Conservation (phyloP, 2,797 vertebrate species). For the Enteromius treurensis region DNA sequence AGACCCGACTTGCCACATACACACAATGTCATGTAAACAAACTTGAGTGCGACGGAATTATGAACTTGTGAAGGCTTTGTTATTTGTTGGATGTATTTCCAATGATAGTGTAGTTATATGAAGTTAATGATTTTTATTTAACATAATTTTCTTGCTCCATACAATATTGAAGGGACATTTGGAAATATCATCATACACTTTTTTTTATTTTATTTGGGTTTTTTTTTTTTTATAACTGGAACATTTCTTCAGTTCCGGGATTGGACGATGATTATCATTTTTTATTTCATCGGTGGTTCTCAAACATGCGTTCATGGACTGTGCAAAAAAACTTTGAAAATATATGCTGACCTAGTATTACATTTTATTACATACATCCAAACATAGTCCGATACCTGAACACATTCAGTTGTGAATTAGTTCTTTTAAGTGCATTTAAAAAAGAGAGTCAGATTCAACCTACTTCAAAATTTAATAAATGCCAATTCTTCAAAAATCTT, state of each 20-base stretch:
- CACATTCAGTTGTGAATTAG: background rate
- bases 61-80: background rate
- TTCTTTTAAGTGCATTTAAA: background rate
- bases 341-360: background rate
- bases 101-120: background rate
- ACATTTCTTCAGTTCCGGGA: background rate
- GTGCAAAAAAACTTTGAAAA: background rate
- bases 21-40: background rate
- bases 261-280: background rate
- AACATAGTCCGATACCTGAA: background rate
- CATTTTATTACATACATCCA: background rate
- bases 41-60: background rate
- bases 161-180: background rate
- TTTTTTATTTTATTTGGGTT: background rate
- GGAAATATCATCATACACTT: background rate
- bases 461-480: background rate
- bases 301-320: background rate
- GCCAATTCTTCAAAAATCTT: background rate
- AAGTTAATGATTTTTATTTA: background rate
- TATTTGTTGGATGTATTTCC: background rate
- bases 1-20: slow-evolving; percentile 17
- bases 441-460: background rate
- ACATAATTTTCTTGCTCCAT: background rate
- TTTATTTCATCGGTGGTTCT: background rate
- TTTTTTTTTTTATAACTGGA: background rate